These are phyloP conservation scores for Falco peregrinus DNA, from an alignment of 2,797 vertebrate species.

Conservation along the genomic window DNA sequence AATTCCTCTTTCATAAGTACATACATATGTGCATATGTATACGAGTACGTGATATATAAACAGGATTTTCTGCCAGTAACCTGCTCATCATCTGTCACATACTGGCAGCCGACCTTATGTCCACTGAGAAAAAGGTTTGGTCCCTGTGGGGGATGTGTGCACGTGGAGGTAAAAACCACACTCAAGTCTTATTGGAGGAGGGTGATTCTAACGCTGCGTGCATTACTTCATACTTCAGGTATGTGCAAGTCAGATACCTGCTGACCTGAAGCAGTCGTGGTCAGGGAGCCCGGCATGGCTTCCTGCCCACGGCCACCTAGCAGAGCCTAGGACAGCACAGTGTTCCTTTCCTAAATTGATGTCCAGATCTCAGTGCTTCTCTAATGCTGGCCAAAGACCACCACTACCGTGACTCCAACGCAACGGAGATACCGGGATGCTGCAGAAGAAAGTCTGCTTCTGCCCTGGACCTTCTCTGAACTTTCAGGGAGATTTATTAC, in stretches of 20 bases:
- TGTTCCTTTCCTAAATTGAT: background rate
- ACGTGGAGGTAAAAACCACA: background rate
- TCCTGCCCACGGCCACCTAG: conserved; percentile 40
- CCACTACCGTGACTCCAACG: background rate
- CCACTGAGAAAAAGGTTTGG: background rate
- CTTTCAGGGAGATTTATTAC: background rate
- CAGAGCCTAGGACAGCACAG: background rate
- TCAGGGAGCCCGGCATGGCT: conserved; percentile 6
- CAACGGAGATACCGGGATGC: background rate
- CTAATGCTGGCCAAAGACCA: background rate
- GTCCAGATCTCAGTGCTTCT: background rate
- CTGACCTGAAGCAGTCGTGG: conserved; percentile 23
- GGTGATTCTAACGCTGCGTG: background rate
- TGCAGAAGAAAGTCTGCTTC: background rate
- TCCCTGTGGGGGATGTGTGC: background rate
- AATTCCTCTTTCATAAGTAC: background rate
- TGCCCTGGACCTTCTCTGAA: background rate
- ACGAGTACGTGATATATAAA: background rate
- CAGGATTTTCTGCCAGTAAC: background rate
- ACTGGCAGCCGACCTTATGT: background rate
- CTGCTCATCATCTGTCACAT: background rate
- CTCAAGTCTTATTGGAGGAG: background rate
- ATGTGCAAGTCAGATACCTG: conserved; percentile 49
- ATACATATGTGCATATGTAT: background rate
- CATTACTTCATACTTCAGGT: conserved; percentile 45